Evolutionary conservation across 2,888 invertebrate genomes (phyloP), one percentile per base, ranked within the genome.

Genomic region (Stenotaenia linearis): DNA sequence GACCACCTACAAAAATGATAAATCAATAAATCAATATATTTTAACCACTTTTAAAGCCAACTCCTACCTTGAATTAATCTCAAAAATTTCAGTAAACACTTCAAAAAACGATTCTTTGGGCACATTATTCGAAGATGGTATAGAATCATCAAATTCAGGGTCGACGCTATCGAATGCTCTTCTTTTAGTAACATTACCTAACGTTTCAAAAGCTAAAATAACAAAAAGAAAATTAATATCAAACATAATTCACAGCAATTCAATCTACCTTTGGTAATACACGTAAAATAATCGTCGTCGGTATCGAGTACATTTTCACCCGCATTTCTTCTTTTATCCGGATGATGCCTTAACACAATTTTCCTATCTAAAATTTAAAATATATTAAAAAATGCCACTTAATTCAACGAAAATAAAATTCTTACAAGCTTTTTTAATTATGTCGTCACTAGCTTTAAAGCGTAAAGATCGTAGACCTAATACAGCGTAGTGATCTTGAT

Each of bases 401-500:
- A 74, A 23, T 45, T 28, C 5, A 25, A 25, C 12, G 2, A 30
- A 23, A 1, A 7, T n/a, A n/a, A 45, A 15, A 61, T 77, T 88
- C 89, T 93, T 90, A 90, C 97, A 98, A 28, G 97, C 96, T 84
- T 92, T 91, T 86, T 96, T 96, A 81, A 99, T 96, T 84, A 97
- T 93, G 80, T 96, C 95, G 83, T 96, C 95, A 0, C 93, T 92
- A 0, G 98, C 97, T 86, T 91, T 91, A 86, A 91, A 91, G 80
- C 99, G 90, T 78, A 93, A 87, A 81, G 92, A 91, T 83, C 91
- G 92, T 84, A 99, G 90, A 78, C 99, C 98, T 81, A 99, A 88
- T 18, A 99, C 97, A 45, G 93, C 93, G 87, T 98, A 98, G 86
- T 98, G 98, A 87, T 98, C 98, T 88, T 98, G 98, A 84, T 94